These are phyloP conservation scores for Speoplatyrhinus poulsoni DNA, from an alignment of 2,113 vertebrate species.

Conservation along the genomic window DNA sequence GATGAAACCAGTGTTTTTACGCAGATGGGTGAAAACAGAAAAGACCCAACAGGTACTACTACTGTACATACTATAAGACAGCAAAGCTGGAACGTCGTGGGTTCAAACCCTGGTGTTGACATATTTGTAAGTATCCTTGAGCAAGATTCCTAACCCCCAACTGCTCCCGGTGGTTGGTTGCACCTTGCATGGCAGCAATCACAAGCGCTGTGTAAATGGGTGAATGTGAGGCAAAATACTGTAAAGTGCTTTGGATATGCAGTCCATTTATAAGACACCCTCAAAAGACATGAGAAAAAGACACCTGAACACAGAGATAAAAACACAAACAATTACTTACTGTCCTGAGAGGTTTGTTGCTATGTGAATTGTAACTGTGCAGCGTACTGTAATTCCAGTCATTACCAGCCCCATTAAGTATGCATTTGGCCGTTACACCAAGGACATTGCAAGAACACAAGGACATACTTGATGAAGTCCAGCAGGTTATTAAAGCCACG, in stretches of 20 bases:
- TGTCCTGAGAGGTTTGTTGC: neutral
- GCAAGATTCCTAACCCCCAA: too few relatives aligned
- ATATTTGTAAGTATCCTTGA: too few relatives aligned
- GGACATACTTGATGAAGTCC: conserved; percentile 27
- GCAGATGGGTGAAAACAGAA: neutral
- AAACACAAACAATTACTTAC: neutral
- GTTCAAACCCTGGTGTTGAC: too few relatives aligned
- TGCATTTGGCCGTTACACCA: conserved; percentile 29
- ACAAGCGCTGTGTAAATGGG: too few relatives aligned
- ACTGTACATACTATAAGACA: neutral
- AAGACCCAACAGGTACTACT: neutral
- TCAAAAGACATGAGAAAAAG: neutral
- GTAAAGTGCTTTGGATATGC: too few relatives aligned
- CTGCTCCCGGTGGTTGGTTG: too few relatives aligned
- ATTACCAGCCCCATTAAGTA: conserved; percentile 54
- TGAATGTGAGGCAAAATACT: too few relatives aligned
- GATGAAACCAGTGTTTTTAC: neutral
- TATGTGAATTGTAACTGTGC: neutral
- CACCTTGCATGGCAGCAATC: too few relatives aligned
- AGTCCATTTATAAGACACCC: neutral
- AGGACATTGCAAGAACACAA: conserved; percentile 44
- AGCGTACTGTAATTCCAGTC: conserved; percentile 6
- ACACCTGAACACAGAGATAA: neutral
- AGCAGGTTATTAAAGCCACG: conserved; percentile 18
- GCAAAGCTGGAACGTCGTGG: too few relatives aligned